Percentiles rank a stretch among this genome's conserved stretches.
phyloP scores from a whole-genome alignment of 2,113 vertebrate genomes.

The Gadus chalcogrammus region DNA sequence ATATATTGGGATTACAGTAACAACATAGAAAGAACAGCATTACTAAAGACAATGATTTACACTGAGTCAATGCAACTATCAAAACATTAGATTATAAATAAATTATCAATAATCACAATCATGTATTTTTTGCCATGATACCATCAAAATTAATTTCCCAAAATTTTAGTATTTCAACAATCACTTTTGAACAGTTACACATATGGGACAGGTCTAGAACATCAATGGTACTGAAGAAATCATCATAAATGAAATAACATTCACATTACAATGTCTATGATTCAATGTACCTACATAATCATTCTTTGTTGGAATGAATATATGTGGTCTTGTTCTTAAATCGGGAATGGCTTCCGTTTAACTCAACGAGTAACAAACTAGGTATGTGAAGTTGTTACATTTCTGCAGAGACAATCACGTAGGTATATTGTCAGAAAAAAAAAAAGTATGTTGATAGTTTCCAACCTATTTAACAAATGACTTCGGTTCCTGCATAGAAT shows the following conservation, averaged over 20 bases:
- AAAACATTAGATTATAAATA: constrained; percentile 73
- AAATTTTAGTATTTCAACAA: constrained; percentile 66
- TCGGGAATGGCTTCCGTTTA: constrained; percentile 62
- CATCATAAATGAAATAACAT: constrained; percentile 57
- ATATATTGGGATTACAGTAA: constrained; percentile 73
- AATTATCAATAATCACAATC: constrained; percentile 70
- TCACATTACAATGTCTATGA: constrained; percentile 61
- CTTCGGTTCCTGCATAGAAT: constrained; percentile 65
- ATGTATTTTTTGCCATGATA: constrained; percentile 67
- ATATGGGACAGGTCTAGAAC: constrained; percentile 64
- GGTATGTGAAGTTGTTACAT: constrained; percentile 45
- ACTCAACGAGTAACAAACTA: constrained; percentile 59
- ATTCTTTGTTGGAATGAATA: constrained; percentile 59
- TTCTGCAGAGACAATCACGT: constrained; percentile 58
- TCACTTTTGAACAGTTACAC: constrained; percentile 71
- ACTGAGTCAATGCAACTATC: constrained; percentile 69
- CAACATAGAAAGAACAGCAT: constrained; percentile 74
- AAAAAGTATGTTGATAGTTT: constrained; percentile 41
- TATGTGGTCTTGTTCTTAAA: constrained; percentile 41
- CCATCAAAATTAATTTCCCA: constrained; percentile 58
- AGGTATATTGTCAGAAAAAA: constrained; percentile 48
- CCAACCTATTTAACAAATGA: constrained; percentile 66
- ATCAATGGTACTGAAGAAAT: constrained; percentile 61
- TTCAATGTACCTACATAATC: constrained; percentile 58
- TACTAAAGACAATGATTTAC: constrained; percentile 75